phyloP scores from a whole-genome alignment of 2,888 invertebrate genomes.

The Amiota mariae region DNA sequence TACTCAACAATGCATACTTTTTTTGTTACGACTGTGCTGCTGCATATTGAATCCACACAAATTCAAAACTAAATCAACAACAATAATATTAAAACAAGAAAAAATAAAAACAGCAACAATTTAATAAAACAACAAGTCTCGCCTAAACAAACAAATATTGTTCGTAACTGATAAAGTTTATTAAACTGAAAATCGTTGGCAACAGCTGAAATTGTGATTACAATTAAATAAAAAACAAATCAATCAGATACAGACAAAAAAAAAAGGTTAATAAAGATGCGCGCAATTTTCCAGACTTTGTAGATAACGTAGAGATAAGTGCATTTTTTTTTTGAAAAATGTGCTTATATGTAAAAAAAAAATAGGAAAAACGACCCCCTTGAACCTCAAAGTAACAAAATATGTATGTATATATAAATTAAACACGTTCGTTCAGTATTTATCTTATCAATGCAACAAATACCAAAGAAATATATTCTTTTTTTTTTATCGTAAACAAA shows the following conservation, averaged over 20 bases:
- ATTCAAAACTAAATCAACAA: background rate
- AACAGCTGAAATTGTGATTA: background rate
- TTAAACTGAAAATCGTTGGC: slow-evolving; percentile 7
- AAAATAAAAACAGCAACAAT: too few relatives aligned
- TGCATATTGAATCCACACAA: background rate
- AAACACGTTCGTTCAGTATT: background rate
- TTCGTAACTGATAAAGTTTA: too few relatives aligned
- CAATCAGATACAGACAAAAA: background rate
- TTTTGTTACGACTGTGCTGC: slow-evolving; percentile 3
- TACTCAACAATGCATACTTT: too few relatives aligned
- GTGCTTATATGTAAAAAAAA: background rate
- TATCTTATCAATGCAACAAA: slow-evolving; percentile 3
- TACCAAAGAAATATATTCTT: too few relatives aligned
- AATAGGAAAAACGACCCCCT: background rate
- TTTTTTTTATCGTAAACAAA: background rate
- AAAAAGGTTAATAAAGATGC: too few relatives aligned
- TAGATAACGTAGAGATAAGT: too few relatives aligned
- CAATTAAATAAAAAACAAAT: background rate
- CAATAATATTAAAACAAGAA: background rate
- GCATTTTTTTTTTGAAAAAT: background rate
- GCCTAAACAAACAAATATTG: background rate
- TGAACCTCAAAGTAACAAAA: background rate
- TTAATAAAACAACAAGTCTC: background rate
- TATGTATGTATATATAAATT: too few relatives aligned
- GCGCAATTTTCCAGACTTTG: too few relatives aligned